Evolutionary conservation across 92 coral and sea anemone species (phyloP), one percentile per base, ranked within the genome.

Genomic region (Actinostola sp.): DNA sequence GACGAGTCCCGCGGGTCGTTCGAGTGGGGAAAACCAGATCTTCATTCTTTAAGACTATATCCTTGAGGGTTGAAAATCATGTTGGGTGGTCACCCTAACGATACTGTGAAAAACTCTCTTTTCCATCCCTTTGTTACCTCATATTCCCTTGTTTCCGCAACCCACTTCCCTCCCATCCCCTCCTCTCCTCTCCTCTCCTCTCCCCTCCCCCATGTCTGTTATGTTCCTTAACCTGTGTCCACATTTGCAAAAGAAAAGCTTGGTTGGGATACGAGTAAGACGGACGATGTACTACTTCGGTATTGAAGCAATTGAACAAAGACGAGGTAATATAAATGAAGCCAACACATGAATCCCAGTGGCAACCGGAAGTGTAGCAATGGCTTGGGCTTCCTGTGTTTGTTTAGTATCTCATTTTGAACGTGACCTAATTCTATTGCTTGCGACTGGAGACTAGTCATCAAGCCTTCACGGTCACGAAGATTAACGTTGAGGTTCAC

Each of bases 1-100:
- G 97, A 94, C 68, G 95, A 91, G 24, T 88, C 98, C 29, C 85
- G 71, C 20, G 97, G 89, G 61, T 51, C 79, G 43, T 94, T 94
- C 75, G 89, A 89, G 63, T 94, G 98, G 98, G 98, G 87, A 29
- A 91, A 90, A 34, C 98, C 98, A 12, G 98, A 94, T 44, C 80
- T 94, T 11, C 98, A 94, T 66, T 71, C 88, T 11, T 84, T 94
- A 8, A 88, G 98, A 84, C 78, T 91, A 94, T 94, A 94, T 94
- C 98, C 98, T 94, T 8, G 6, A 4, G 29, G 4, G 58, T 16
- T 4, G 42, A 4, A 36, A 4, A 36, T 4, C 4, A 11, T 36
- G 11, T 11, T 36, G 42, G 6, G 42, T 11, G 42, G 11, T 36
- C 6, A 36, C 42, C 11, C 11, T 36, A 36, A 36, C 11, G 42